Percentiles rank a stretch among this genome's conserved stretches.
These are phyloP conservation scores for Solenopsis invicta DNA, from an alignment of 1,140 invertebrate genomes.

Conservation along the genomic window DNA sequence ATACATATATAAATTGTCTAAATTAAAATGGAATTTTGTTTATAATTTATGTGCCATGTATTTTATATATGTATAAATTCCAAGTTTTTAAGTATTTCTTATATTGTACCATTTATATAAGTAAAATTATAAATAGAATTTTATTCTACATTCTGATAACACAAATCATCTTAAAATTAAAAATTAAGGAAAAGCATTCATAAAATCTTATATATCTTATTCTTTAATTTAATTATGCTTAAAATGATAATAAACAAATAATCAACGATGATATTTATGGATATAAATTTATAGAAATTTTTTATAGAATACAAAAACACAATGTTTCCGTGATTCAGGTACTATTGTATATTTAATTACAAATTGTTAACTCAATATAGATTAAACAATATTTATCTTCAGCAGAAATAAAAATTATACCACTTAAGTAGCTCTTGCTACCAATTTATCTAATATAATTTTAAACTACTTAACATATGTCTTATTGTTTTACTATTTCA, in stretches of 20 bases:
- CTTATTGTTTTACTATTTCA: slow-evolving; percentile 69
- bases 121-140: not conserved
- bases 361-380: not conserved
- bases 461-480: not conserved
- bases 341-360: not conserved
- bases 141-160: not conserved
- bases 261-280: not conserved
- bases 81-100: not conserved
- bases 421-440: not conserved
- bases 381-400: not conserved
- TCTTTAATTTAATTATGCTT: not conserved
- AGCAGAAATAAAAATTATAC: not conserved
- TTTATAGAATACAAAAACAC: not conserved
- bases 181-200: not conserved
- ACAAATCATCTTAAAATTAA: not conserved
- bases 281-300: not conserved
- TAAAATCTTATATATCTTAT: not conserved
- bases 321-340: not conserved
- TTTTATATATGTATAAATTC: not conserved
- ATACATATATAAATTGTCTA: no score
- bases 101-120: not conserved
- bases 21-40: no score
- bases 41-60: no score
- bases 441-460: not conserved
- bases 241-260: not conserved